Conservation (phyloP, 2,113 vertebrate species). For the Ovibos moschatus region DNA sequence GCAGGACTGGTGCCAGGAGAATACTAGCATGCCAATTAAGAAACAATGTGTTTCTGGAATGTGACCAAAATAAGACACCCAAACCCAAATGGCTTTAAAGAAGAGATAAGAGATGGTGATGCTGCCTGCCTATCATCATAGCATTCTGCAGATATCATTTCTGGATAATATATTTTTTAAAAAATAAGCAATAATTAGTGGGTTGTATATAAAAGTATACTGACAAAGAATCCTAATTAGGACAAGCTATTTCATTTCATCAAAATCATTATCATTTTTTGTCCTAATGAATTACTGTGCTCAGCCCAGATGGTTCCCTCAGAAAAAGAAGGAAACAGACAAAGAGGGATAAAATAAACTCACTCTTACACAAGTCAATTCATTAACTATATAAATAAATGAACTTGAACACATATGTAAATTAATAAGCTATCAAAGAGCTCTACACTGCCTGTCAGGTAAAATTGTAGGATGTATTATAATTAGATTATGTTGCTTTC, state of each 20-base stretch:
- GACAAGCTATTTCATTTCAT: conserved; percentile 23
- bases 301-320: background rate
- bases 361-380: background rate
- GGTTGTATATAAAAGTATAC: background rate
- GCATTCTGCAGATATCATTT: background rate
- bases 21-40: conserved; percentile 53
- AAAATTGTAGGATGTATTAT: background rate
- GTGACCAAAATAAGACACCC: conserved; percentile 29
- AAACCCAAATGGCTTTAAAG: background rate
- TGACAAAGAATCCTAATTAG: conserved; percentile 21
- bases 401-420: background rate
- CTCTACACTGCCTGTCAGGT: background rate
- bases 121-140: background rate
- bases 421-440: background rate
- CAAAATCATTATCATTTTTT: conserved; percentile 43
- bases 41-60: conserved; percentile 33
- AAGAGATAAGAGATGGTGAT: background rate
- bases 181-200: conserved; percentile 18
- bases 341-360: background rate
- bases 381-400: background rate
- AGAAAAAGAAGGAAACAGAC: background rate
- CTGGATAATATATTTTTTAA: background rate
- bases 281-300: conserved; percentile 25
- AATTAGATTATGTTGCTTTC: background rate
- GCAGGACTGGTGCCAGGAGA: background rate